Evolutionary conservation across 2,797 vertebrate genomes (phyloP), one percentile per base, ranked within the genome.

Genomic region (Perodicticus potto): DNA sequence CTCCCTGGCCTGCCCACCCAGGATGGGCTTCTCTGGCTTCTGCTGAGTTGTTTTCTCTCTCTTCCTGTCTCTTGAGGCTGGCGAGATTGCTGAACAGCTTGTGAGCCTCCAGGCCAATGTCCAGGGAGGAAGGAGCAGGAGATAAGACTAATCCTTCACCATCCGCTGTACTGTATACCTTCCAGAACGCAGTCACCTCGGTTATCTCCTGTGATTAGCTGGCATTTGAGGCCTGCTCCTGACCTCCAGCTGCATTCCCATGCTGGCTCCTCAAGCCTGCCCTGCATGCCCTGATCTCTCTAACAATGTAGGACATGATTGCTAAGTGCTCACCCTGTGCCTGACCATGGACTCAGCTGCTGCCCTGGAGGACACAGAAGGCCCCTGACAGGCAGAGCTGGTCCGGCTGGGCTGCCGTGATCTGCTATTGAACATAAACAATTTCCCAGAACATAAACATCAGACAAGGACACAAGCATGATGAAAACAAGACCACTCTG

Each of bases 11-110:
- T 0, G 94, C 89, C 97, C 96, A 82, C 96, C 95, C 7, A 2
- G 80, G 65, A 17, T n/a, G 78, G 88, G 86, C 65, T 74, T 72
- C 12, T 85, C 27, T 0, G 3, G 53, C 72, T 85, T 85, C 81
- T 92, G 82, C 83, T 61, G 77, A 86, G 89, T 59, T 57, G 97
- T 96, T 93, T 84, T 93, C 97, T 72, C 43, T n/a, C 74, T 23
- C 49, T 94, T 87, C 86, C 82, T 67, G 87, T 81, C 87, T 85
- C 91, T 77, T 8, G 89, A 94, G 92, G 81, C 85, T 80, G 95
- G 97, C 94, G 97, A 97, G 97, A 98, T 97, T 74, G 89, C 91
- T 0, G 19, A 92, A 69, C 85, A 82, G 95, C 95, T 84, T 70
- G 63, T 5, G 55, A 32, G 55, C 73, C 92, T 95, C 69, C 27